Evolutionary conservation across 2,888 invertebrate genomes (phyloP).

Genomic region (Stenurella melanura): DNA sequence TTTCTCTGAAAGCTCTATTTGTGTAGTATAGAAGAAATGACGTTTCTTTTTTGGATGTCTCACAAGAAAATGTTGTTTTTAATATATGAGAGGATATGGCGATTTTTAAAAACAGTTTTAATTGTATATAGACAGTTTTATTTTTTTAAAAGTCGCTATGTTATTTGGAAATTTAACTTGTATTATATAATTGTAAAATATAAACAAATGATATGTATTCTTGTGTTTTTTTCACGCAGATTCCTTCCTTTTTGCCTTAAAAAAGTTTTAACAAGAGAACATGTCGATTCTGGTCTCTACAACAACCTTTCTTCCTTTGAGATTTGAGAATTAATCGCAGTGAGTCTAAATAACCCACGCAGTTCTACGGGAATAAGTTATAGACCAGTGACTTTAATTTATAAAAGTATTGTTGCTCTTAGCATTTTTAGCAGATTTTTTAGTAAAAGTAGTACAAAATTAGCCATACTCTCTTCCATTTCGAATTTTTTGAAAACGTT

Average conservation of each 20-base stretch:
- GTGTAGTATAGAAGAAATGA: slow-evolving; percentile 57
- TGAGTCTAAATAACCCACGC: no score
- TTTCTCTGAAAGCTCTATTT: slow-evolving; percentile 64
- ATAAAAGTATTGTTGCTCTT: no score
- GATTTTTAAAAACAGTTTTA: slow-evolving; percentile 60
- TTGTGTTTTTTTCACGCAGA: slow-evolving; percentile 40
- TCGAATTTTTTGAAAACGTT: no score
- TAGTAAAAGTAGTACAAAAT: no score
- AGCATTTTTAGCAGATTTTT: no score
- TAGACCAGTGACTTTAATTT: no score
- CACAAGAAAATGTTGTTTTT: slow-evolving; percentile 61
- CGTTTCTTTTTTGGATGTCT: slow-evolving; percentile 62
- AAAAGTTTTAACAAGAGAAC: no score
- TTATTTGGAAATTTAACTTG: slow-evolving; percentile 63
- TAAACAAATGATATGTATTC: slow-evolving; percentile 68
- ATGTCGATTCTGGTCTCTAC: no score
- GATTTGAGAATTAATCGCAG: no score
- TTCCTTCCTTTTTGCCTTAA: neutral
- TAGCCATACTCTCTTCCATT: no score
- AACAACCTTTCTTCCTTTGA: no score
- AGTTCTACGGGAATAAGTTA: no score
- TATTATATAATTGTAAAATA: slow-evolving; percentile 72
- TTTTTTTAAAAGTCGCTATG: slow-evolving; percentile 60
- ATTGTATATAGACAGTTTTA: slow-evolving; percentile 56
- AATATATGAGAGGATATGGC: slow-evolving; percentile 56